Evolutionary conservation across 1,140 invertebrate genomes (phyloP), one percentile per base, ranked within the genome.

Genomic region (Cecropterus lyciades): DNA sequence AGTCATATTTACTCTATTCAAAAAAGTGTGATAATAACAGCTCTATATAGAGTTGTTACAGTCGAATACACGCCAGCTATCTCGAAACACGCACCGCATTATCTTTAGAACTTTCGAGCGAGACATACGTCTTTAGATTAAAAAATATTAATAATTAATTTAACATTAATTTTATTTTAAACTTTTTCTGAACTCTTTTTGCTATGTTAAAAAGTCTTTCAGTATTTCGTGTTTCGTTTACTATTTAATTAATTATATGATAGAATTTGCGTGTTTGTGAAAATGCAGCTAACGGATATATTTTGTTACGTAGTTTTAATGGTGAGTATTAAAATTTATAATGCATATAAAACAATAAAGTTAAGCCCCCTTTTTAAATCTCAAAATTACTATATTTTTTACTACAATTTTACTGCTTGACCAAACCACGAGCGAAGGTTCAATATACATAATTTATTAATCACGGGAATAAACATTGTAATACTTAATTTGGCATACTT

Each of bases 11-110:
- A n/a, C n/a, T n/a, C n/a, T n/a, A n/a, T n/a, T n/a, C n/a, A 30
- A 30, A 70, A 57, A 30, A 55, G 52, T 43, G 65, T 65, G 67
- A 75, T 84, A 66, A 48, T 37, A 80, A 15, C 79, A 75, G 9
- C 80, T 84, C 77, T 72, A 65, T 46, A 55, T 0, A 64, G 1
- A 10, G 51, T 43, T 43, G 78, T 87, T 74, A 81, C 78, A 80
- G 69, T 70, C 62, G 64, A 62, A 24, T 57, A 64, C 48, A 52
- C 71, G 2, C 30, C 56, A 67, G 70, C 48, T 70, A 85, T 84
- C 53, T 5, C 20, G 7, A 15, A 11, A 9, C 60, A 40, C 69
- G 63, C 70, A 56, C 62, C 65, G 65, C 77, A 85, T 71, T 76
- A 70, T 56, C 46, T 52, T 16, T 9, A 48, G 20, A 69, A 75